Base-by-base conservation (phyloP, 2,797 vertebrate species). In the Tarsius wallacei region DNA sequence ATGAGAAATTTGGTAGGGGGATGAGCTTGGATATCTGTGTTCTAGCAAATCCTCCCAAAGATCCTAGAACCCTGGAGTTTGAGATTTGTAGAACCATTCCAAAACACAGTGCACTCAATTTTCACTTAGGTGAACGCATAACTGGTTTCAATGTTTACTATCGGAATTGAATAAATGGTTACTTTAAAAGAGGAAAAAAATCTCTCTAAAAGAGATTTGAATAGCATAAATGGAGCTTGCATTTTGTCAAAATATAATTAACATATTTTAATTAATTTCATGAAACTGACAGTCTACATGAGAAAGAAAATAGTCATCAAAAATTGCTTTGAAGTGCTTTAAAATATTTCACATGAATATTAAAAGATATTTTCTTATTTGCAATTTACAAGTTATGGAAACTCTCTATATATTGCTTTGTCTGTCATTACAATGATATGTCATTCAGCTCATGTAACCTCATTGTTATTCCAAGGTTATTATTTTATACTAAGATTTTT, bases 401-500 rank as follows among this genome's bases (percentile, higher is more conserved):
- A 26, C 26, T 95, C 11, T 90, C 55, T 74, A 24, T 81, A 24
- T 73, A 80, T 21, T 87, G n/a, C 9, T 70, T 90, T 49, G 12
- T 76, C 49, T 88, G 57, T 80, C 33, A 91, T 74, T 74, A 66
- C 24, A 74, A 66, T 53, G 64, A 90, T 42, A 59, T 71, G 74
- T n/a, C 63, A 64, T 74, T 84, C 42, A 94, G 33, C 51, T 87
- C 13, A 59, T 71, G 31, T n/a, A 94, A 91, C 42, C 31, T 90
- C 22, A 87, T 61, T 93, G 42, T 93, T 82, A 87, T 57, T 77
- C 53, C 42, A 77, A 66, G 68, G 76, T 61, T 47, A 76, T 59
- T 89, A 63, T 94, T 97, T 97, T 81, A 87, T 90, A 49, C 16
- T 78, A 88, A 26, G 28, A 83, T 71, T 86, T 81, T 97, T 70